phyloP scores from a whole-genome alignment of 2,113 vertebrate species.

The Heterotilapia buettikoferi region DNA sequence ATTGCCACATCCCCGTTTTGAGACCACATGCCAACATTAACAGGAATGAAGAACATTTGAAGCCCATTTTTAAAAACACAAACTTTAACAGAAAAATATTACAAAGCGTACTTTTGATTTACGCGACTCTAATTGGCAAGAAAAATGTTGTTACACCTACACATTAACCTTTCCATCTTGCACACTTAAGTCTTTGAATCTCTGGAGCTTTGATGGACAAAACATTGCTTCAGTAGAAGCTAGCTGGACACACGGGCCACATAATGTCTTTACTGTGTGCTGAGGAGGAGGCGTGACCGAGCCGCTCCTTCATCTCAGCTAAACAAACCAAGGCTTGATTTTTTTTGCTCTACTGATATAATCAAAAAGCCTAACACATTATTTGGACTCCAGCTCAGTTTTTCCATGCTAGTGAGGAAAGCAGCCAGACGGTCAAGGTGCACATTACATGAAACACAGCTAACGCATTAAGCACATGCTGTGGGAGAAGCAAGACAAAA shows the following conservation, averaged over 20 bases:
- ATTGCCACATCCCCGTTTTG: neutral
- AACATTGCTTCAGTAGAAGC: neutral
- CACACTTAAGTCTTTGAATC: neutral
- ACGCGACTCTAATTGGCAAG: neutral
- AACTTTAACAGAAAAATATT: neutral
- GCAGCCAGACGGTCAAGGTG: neutral
- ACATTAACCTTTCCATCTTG: constrained; percentile 13
- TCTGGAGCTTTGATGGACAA: neutral
- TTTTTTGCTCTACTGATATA: constrained; percentile 8
- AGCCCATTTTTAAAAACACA: neutral
- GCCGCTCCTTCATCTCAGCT: constrained; percentile 7
- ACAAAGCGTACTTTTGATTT: neutral
- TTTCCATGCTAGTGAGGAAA: constrained; percentile 3
- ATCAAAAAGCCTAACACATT: constrained; percentile 23
- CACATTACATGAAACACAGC: constrained; percentile 12
- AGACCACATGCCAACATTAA: neutral
- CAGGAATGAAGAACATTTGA: neutral
- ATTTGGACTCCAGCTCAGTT: neutral
- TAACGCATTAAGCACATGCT: constrained; percentile 17
- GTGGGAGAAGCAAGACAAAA: neutral
- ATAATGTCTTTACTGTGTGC: constrained; percentile 6
- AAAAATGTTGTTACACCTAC: constrained; percentile 2
- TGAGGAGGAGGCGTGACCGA: neutral
- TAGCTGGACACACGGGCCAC: neutral
- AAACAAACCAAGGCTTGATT: constrained; percentile 10